Evolutionary conservation across 2,888 invertebrate species (phyloP).

Genomic region (Cephus nigrinus): DNA sequence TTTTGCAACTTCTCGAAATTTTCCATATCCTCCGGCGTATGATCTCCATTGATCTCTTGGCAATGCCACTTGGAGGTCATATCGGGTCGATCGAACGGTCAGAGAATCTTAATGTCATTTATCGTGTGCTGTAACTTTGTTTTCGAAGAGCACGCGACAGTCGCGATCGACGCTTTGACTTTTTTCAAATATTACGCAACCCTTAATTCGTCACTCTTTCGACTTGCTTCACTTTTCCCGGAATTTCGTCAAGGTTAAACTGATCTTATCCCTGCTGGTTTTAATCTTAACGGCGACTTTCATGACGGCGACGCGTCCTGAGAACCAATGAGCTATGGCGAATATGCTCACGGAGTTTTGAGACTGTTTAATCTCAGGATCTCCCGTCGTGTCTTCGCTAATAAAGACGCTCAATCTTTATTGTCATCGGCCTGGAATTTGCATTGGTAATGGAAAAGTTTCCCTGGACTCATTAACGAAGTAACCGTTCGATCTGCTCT

Average conservation of each 20-base stretch:
- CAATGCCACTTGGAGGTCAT: neutral
- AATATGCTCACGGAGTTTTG: neutral
- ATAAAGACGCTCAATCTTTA: slow-evolving; percentile 3
- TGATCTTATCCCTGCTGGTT: neutral
- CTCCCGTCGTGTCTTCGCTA: neutral
- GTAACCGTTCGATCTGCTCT: slow-evolving; percentile 31
- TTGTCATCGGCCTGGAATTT: slow-evolving; percentile 32
- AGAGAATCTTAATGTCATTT: too few relatives aligned
- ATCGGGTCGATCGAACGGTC: neutral
- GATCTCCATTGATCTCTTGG: neutral
- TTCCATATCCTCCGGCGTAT: too few relatives aligned
- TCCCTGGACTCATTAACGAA: slow-evolving; percentile 45
- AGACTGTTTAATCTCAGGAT: neutral
- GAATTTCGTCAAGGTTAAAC: neutral
- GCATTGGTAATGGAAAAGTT: slow-evolving; percentile 45
- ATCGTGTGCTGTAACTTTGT: too few relatives aligned
- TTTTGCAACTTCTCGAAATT: too few relatives aligned
- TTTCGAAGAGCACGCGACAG: too few relatives aligned
- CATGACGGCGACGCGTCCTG: neutral
- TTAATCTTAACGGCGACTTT: neutral
- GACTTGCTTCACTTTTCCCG: neutral
- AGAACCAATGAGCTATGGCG: neutral
- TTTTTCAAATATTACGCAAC: too few relatives aligned
- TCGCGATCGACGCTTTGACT: too few relatives aligned
- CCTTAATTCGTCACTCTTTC: neutral